phyloP scores from a whole-genome alignment of 2,888 invertebrate species.

The Xanthia icteritia region DNA sequence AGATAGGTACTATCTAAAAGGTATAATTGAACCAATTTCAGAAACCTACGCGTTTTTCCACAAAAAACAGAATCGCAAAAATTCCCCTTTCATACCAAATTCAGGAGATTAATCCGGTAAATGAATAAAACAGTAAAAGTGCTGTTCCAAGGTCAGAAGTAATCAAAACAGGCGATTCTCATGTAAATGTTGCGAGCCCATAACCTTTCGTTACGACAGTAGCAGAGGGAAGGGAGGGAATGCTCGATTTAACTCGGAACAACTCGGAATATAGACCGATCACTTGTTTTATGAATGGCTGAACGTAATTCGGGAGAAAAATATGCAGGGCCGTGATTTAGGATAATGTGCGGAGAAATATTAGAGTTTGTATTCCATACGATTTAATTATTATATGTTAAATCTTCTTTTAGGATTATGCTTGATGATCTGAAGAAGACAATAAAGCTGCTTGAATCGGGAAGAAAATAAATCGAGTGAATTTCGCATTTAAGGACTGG shows the following conservation, averaged over 20 bases:
- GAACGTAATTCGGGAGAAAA: slow-evolving; percentile 35
- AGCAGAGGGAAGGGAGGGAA: slow-evolving; percentile 26
- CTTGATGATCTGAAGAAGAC: neutral
- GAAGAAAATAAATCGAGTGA: neutral
- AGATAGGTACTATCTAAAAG: neutral
- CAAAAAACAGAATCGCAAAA: slow-evolving; percentile 13
- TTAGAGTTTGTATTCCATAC: slow-evolving; percentile 2
- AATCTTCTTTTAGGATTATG: neutral
- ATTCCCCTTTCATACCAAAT: slow-evolving; percentile 23
- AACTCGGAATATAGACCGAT: slow-evolving; percentile 45
- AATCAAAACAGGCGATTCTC: slow-evolving; percentile 58
- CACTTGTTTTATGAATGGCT: slow-evolving; percentile 50
- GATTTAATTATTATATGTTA: neutral
- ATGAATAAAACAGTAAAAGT: slow-evolving; percentile 59
- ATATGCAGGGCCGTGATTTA: slow-evolving; percentile 25
- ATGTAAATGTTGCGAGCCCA: slow-evolving; percentile 56
- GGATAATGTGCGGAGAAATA: slow-evolving; percentile 6
- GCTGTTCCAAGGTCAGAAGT: slow-evolving; percentile 35
- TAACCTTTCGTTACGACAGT: slow-evolving; percentile 50
- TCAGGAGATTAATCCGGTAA: slow-evolving; percentile 46
- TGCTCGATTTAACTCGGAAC: slow-evolving; percentile 57
- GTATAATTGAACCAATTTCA: neutral
- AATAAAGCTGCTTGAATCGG: neutral
- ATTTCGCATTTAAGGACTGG: too few species aligned
- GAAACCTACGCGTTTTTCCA: neutral